Conservation (phyloP, 2,797 vertebrate genomes). For the Poecilia picta region DNA sequence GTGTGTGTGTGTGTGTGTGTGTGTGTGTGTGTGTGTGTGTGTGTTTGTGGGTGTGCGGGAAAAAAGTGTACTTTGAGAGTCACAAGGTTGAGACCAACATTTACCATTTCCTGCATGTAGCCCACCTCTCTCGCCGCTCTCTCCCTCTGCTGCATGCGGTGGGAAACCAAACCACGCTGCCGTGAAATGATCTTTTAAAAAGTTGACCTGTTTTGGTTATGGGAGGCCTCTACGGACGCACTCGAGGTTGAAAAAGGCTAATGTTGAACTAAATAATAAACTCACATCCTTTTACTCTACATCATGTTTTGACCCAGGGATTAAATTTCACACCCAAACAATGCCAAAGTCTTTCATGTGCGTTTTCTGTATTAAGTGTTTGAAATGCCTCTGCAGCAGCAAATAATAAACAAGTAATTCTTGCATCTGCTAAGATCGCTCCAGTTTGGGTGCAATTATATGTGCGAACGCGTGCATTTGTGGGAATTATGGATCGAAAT, state of each 20-base stretch:
- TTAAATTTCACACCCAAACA: slow-evolving; percentile 69
- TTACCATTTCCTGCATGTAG: slow-evolving; percentile 25
- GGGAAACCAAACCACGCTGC: slow-evolving; percentile 47
- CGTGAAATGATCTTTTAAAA: slow-evolving; percentile 56
- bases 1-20: too few species aligned
- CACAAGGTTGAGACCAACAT: slow-evolving; percentile 34
- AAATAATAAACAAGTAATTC: slow-evolving; percentile 27
- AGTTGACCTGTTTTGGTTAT: slow-evolving; percentile 71
- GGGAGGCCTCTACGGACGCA: slow-evolving; percentile 50
- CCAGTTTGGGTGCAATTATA: slow-evolving; percentile 15
- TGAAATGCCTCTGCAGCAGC: slow-evolving; percentile 39
- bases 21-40: too few species aligned
- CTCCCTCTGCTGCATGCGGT: slow-evolving; percentile 23
- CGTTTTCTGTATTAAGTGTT: slow-evolving; percentile 68
- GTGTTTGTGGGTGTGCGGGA: slow-evolving; percentile 14
- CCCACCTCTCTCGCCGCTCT: slow-evolving; percentile 27
- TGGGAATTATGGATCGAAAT: slow-evolving; percentile 10
- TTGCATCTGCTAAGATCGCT: slow-evolving; percentile 36
- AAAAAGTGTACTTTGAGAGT: slow-evolving; percentile 27
- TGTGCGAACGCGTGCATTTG: slow-evolving; percentile 8
- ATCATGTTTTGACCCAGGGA: slow-evolving; percentile 65
- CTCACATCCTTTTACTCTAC: slow-evolving; percentile 53
- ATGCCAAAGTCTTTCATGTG: slow-evolving; percentile 57
- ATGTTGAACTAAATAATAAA: slow-evolving; percentile 50
- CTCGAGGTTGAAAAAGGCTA: slow-evolving; percentile 24